phyloP scores from a whole-genome alignment of 2,797 vertebrate genomes.

The Cuniculus paca region DNA sequence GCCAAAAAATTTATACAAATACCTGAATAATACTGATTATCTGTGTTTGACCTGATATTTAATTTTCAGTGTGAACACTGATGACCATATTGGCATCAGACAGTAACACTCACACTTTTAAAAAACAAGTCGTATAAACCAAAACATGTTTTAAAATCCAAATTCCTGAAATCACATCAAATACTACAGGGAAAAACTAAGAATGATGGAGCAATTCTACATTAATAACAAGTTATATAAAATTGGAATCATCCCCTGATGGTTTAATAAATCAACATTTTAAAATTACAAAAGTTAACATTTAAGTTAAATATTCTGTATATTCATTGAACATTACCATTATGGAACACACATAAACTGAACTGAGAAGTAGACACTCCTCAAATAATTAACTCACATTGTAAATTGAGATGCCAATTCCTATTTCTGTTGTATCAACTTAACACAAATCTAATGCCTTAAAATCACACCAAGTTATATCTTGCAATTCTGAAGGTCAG shows the following conservation, averaged over 20 bases:
- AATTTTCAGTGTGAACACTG: background rate
- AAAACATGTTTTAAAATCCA: background rate
- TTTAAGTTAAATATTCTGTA: background rate
- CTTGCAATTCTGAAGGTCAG: background rate
- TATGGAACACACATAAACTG: background rate
- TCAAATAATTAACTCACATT: background rate
- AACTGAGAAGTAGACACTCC: background rate
- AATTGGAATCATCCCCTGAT: background rate
- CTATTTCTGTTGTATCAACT: background rate
- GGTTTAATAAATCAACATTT: background rate
- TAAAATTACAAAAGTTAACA: background rate
- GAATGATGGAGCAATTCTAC: background rate
- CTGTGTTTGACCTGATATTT: background rate
- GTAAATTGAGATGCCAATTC: background rate
- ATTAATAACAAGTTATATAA: background rate
- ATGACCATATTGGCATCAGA: background rate
- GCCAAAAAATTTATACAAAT: background rate
- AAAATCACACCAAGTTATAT: background rate
- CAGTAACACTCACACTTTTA: constrained; percentile 5
- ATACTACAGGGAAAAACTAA: background rate
- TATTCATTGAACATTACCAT: background rate
- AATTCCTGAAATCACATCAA: background rate
- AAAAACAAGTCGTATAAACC: constrained; percentile 19
- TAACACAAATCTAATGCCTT: background rate
- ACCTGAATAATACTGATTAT: background rate